Conservation (phyloP, 1,140 invertebrate genomes). For the Lasioglossum albipes region DNA sequence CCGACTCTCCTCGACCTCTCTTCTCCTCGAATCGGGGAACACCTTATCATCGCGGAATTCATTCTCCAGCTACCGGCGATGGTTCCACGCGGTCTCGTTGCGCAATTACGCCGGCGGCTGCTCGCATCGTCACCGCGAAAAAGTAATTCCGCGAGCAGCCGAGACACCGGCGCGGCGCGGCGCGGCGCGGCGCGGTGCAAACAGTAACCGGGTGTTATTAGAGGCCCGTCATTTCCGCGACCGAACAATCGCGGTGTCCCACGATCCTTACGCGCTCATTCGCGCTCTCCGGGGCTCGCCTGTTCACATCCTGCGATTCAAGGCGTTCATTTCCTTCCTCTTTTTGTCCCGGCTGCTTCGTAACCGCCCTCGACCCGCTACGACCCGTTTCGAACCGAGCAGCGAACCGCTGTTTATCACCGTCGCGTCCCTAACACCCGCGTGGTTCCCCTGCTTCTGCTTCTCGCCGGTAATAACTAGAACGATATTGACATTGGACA, state of each 20-base stretch:
- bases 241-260: conserved; percentile 63
- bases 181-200: conserved; percentile 18
- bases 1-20: too few species aligned
- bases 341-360: neutral
- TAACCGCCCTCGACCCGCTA: neutral
- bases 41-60: neutral
- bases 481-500: too few species aligned
- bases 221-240: conserved; percentile 53
- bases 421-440: neutral
- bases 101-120: conserved; percentile 23
- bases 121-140: neutral
- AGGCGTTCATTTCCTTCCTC: conserved; percentile 52
- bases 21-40: too few species aligned
- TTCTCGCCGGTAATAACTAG: too few species aligned
- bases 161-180: conserved; percentile 25
- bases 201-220: conserved; percentile 47
- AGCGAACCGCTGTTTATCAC: neutral
- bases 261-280: conserved; percentile 64
- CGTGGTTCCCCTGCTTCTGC: too few species aligned
- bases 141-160: conserved; percentile 21
- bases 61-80: neutral
- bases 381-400: neutral
- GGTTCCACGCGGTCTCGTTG: neutral
- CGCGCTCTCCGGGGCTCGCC: conserved; percentile 54
- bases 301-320: conserved; percentile 67